Percentiles rank a stretch among this genome's conserved stretches.
phyloP scores from a whole-genome alignment of 2,113 vertebrate species.

The Myodes glareolus region DNA sequence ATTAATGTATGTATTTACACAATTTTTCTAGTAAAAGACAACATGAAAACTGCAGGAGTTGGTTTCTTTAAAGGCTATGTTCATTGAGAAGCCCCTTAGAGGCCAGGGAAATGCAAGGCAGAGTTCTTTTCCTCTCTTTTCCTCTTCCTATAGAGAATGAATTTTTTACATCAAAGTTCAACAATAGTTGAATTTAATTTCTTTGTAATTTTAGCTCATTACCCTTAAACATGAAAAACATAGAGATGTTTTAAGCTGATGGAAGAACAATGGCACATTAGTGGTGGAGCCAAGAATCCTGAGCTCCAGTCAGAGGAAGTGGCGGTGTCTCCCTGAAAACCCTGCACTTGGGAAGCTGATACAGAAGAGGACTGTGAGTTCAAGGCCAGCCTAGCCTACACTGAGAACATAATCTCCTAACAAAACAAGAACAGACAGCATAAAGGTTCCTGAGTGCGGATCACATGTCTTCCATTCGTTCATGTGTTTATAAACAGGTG shows the following conservation, averaged over 20 bases:
- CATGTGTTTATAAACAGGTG: not conserved
- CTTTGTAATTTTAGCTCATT: slow-evolving; percentile 71
- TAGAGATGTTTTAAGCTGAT: slow-evolving; percentile 59
- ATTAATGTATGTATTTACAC: slow-evolving; percentile 74
- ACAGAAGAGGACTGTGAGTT: no score
- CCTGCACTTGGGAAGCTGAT: not conserved
- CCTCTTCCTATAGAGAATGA: slow-evolving; percentile 76
- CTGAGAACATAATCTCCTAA: not conserved
- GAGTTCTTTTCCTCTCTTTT: slow-evolving; percentile 70
- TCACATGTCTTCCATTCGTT: not conserved
- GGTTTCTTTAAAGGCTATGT: slow-evolving; percentile 85
- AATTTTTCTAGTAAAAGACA: slow-evolving; percentile 82
- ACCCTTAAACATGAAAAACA: slow-evolving; percentile 68
- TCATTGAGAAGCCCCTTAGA: slow-evolving; percentile 82
- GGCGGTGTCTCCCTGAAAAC: not conserved
- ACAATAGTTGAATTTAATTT: slow-evolving; percentile 43
- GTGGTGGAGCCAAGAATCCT: not conserved
- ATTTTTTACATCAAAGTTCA: slow-evolving; percentile 81
- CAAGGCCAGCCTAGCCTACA: not conserved
- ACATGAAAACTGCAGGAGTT: slow-evolving; percentile 83
- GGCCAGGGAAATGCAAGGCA: slow-evolving; percentile 83
- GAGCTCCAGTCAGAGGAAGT: not conserved
- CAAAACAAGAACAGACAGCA: not conserved
- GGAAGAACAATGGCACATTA: not conserved
- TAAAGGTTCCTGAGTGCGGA: not conserved